phyloP scores from a whole-genome alignment of 1,140 invertebrate species.

The Hycleus cichorii region DNA sequence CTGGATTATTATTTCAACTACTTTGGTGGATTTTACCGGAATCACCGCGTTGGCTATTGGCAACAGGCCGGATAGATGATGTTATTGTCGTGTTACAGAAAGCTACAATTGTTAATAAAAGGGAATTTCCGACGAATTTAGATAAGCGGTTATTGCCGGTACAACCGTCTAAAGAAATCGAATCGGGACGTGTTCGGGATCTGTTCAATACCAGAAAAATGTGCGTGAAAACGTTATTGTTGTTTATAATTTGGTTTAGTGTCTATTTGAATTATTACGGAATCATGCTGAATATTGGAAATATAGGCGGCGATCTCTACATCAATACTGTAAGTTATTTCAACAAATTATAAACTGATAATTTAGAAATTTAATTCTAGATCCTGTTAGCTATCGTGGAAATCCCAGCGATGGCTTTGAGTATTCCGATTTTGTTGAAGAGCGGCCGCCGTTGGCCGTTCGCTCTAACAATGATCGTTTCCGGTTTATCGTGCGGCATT shows the following conservation, averaged over 20 bases:
- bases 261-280: slow-evolving; percentile 69
- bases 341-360: background rate
- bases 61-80: slow-evolving; percentile 61
- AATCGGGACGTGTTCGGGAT: slow-evolving; percentile 47
- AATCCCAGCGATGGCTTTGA: slow-evolving; percentile 62
- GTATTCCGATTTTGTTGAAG: slow-evolving; percentile 61
- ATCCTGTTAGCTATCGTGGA: slow-evolving; percentile 59
- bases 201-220: slow-evolving; percentile 54
- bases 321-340: slow-evolving; percentile 52
- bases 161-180: slow-evolving; percentile 29
- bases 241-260: slow-evolving; percentile 63
- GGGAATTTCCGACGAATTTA: slow-evolving; percentile 51
- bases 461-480: slow-evolving; percentile 53
- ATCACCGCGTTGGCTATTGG: slow-evolving; percentile 76
- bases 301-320: slow-evolving; percentile 63
- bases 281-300: slow-evolving; percentile 60
- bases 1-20: slow-evolving; percentile 44
- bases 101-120: slow-evolving; percentile 59
- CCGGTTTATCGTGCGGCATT: slow-evolving; percentile 56
- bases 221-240: slow-evolving; percentile 56
- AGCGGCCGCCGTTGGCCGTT: slow-evolving; percentile 60
- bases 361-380: slow-evolving; percentile 26
- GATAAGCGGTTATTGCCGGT: slow-evolving; percentile 52
- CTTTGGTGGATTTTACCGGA: slow-evolving; percentile 66
- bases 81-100: slow-evolving; percentile 59